Base-by-base conservation (phyloP, 1,140 invertebrate species). In the Drosophila tropicalis region DNA sequence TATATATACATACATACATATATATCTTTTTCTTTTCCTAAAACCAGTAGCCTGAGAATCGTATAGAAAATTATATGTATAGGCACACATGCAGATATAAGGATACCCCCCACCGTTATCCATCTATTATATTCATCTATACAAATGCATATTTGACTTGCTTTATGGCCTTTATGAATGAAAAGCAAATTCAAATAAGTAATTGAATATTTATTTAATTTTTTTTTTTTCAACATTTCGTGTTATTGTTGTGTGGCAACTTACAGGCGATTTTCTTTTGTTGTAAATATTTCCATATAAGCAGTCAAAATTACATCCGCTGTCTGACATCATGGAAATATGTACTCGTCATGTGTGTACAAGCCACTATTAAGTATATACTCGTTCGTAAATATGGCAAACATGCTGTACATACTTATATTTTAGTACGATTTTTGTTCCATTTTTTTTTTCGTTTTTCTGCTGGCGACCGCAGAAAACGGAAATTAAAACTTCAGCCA, bases 141-240 rank as follows among this genome's bases (percentile, higher is more conserved):
- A 60, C 25, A 71, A 71, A 78, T 78, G 54, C 67, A 51, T 39
- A 32, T 51, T 65, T 32, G 32, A 22, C 44, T 71, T 77, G 66
- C 76, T 39, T 3, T 10, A 51, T 63, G 29, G 19, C 67, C 51
- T 67, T 76, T 39, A 25, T 54, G 62, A 41, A 54, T 17, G 41
- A 62, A 54, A 57, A 47, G 57, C 17, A 25, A 47, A 10, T 13
- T 34, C 66, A 22, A 61, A 62, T 73, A 63, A 76, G 81, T 85
- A 79, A 87, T 82, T 82, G 72, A 86, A 82, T 82, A 82, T 87
- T 87, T 86, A 87, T 82, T 82, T 58, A 67, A 79, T 76, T 72
- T 78, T 64, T 41, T 66, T 66, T 29, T 41, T 66, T 36, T 9
- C 67, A 76, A 55, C 34, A 3, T 36, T 81, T 76, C 58, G 77